These are phyloP conservation scores for Drosophila kokeensis DNA, from an alignment of 2,888 invertebrate species.

Conservation along the genomic window DNA sequence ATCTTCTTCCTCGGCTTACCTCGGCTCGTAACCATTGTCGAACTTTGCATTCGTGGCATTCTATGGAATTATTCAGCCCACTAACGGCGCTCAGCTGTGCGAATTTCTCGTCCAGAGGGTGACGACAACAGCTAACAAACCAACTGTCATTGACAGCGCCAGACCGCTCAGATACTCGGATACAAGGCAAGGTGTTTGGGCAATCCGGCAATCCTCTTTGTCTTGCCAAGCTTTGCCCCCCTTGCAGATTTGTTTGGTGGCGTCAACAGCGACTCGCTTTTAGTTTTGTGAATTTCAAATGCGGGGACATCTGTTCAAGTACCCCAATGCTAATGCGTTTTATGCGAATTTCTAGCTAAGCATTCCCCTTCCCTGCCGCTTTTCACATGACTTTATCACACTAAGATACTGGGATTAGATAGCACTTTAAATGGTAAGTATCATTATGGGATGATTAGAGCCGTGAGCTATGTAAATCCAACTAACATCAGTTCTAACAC, in stretches of 20 bases:
- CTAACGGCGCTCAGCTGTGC: conserved; percentile 72
- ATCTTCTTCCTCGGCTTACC: conserved; percentile 36
- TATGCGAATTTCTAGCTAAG: conserved; percentile 28
- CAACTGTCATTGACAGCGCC: conserved; percentile 72
- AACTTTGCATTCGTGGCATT: conserved; percentile 47
- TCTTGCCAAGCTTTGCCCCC: conserved; percentile 37
- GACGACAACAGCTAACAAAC: conserved; percentile 62
- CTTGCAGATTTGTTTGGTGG: conserved; percentile 46
- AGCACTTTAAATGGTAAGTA: conserved; percentile 24
- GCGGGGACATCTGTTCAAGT: conserved; percentile 84
- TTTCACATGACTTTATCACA: conserved; percentile 29
- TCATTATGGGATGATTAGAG: conserved; percentile 19
- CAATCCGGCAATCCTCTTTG: conserved; percentile 58
- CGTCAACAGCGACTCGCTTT: conserved; percentile 67
- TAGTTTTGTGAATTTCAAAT: conserved; percentile 84
- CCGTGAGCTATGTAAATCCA: conserved; percentile 1
- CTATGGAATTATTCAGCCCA: conserved; percentile 68
- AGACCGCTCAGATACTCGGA: conserved; percentile 34
- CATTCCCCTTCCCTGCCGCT: neutral
- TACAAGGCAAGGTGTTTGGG: conserved; percentile 63
- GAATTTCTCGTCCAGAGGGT: conserved; percentile 61
- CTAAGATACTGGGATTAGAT: conserved; percentile 29
- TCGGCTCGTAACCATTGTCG: conserved; percentile 42
- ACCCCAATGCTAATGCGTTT: conserved; percentile 76
- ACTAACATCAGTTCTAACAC: neutral